phyloP scores from a whole-genome alignment of 2,113 vertebrate genomes.

The Sciurus niger region DNA sequence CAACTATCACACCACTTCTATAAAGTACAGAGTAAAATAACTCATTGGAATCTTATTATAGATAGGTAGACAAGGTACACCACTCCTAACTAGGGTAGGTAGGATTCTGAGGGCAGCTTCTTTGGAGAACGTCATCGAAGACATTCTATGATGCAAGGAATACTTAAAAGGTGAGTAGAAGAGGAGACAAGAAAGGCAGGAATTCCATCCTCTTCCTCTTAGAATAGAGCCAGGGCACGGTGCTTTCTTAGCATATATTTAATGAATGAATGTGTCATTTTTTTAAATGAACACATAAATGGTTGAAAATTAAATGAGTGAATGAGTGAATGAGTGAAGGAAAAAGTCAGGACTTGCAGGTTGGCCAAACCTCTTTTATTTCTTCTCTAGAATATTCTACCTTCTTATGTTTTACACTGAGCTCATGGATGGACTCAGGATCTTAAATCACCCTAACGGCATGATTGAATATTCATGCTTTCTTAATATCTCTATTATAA shows the following conservation, averaged over 20 bases:
- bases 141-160: background rate
- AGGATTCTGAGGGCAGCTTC: background rate
- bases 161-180: background rate
- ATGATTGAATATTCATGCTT: conserved; percentile 38
- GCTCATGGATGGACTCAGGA: background rate
- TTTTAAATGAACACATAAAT: background rate
- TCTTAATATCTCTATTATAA: conserved; percentile 64
- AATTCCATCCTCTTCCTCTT: background rate
- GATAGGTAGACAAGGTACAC: too few species aligned
- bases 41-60: background rate
- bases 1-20: background rate
- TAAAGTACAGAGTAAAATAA: background rate
- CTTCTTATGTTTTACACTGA: background rate
- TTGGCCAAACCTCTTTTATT: background rate
- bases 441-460: background rate
- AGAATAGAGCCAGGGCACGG: background rate
- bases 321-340: background rate
- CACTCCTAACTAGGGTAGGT: background rate
- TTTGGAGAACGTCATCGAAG: background rate
- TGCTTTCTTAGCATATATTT: background rate
- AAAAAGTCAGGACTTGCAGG: background rate
- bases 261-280: background rate
- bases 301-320: background rate
- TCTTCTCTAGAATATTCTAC: background rate
- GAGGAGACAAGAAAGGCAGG: background rate